Base-by-base conservation (phyloP, 2,797 vertebrate genomes). In the Lophius americanus region DNA sequence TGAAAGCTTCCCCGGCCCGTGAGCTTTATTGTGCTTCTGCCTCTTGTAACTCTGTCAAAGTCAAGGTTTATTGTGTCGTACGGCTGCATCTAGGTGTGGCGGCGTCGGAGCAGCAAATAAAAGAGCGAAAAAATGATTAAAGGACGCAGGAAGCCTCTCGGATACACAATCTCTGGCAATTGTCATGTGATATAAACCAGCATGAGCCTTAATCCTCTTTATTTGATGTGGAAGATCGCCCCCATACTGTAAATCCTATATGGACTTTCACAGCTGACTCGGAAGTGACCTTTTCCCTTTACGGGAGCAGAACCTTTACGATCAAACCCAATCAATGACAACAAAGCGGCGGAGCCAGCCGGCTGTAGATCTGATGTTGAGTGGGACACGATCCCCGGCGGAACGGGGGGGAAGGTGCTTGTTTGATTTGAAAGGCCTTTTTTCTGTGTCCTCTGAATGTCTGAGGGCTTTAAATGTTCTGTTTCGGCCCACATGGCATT, bases 271-370 rank as follows among this genome's bases (percentile, higher is more conserved):
- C 79, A 56, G 88, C 75, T 85, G 85, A 86, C 86, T 79, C 85
- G 88, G 86, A 89, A 82, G 87, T 92, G 89, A 94, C 91, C 92
- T 94, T 94, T 94, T 85, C 87, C 80, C 73, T 90, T 89, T 89
- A 23, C 87, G 78, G 85, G 74, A 60, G 68, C 81, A 54, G 87
- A 90, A 93, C 92, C 92, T 93, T 92, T 92, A 69, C 51, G 86
- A 92, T 94, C 92, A 94, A 92, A 93, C 84, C 88, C 87, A 92
- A 92, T 94, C 94, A 90, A 94, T 93, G 89, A 87, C 88, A 91
- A 93, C 92, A 94, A 93, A 93, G 93, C 90, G 56, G 67, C 13
- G 69, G 78, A 73, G 81, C 79, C 82, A 23, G 80, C 82, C 79
- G 70, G 90, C 81, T 82, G 72, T 64, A 68, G 76, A 81, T 91